Evolutionary conservation across 2,888 invertebrate genomes (phyloP), one percentile per base, ranked within the genome.

Genomic region (Torymus texanus): DNA sequence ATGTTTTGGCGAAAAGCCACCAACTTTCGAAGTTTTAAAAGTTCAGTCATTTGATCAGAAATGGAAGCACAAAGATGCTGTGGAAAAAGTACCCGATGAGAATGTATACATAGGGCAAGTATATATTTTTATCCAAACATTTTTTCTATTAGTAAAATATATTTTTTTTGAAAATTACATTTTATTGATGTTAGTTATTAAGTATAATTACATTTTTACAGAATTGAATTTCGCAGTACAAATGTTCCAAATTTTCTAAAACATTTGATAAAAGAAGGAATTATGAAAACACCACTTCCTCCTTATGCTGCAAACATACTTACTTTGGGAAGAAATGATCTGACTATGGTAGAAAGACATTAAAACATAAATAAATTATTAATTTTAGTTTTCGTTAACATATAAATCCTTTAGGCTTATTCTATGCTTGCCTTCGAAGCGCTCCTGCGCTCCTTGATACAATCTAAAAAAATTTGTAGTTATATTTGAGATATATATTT

Each of bases 161-260:
- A 58, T 0, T 50, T 66, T 10, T 18, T 14, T 53, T n/a, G n/a
- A 29, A 18, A 53, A 24, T 58, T 18, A 14, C 1, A 24, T 61
- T n/a, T 2, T 12, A 21, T 29, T 29, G 4, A 50, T 18, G 10
- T 11, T 66, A 58, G 41, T 58, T 74, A 61, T 51, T 72, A 59
- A 50, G 65, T 56, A 50, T 1, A 73, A 70, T 67, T 58, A 50
- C 68, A 55, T 55, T 53, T 66, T 73, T 71, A 63, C 71, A 89
- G 89, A 24, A 87, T 88, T 84, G 85, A 88, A 80, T 88, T 88
- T 80, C 85, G 83, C n/a, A 87, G 89, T 82, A 82, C 59, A 18
- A 84, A 86, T 70, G 81, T 88, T 56, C 83, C 84, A 29, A 72
- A 63, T 2, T 85, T 85, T 56, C 76, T 89, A 55, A 84, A 83